Percentiles rank a stretch among this genome's conserved stretches.
Conservation (phyloP, 2,888 invertebrate genomes). For the Xiphydria camelus region DNA sequence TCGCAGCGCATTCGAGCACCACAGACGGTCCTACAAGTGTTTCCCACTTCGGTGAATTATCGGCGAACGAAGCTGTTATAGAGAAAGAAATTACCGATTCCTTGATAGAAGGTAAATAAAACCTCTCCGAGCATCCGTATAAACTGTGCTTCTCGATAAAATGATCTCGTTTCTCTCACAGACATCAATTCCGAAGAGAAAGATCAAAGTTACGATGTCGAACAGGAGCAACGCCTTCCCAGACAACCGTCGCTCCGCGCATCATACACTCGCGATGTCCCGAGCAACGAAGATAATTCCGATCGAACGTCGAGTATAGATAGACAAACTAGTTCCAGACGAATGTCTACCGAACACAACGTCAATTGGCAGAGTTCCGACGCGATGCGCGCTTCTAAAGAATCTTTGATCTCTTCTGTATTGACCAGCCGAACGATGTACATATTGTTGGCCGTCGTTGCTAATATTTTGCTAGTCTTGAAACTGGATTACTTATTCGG, state of each 20-base stretch:
- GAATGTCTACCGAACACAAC: too few species aligned
- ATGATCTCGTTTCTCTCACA: neutral
- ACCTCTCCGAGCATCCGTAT: too few species aligned
- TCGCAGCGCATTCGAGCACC: too few species aligned
- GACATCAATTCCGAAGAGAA: constrained; percentile 1
- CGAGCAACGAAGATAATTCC: too few species aligned
- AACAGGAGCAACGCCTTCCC: constrained; percentile 3
- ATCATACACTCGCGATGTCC: neutral
- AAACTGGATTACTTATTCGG: constrained; percentile 38
- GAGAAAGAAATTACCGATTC: constrained; percentile 2
- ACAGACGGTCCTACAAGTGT: too few species aligned
- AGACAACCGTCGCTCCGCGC: constrained; percentile 12
- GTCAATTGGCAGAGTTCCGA: too few species aligned
- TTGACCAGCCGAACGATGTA: constrained; percentile 31
- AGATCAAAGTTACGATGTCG: neutral
- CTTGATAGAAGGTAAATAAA: constrained; percentile 2
- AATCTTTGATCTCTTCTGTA: constrained; percentile 13
- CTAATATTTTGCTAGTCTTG: constrained; percentile 39
- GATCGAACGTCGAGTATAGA: too few species aligned
- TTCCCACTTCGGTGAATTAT: too few species aligned
- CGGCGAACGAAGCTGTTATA: neutral
- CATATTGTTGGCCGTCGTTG: constrained; percentile 37
- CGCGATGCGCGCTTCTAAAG: too few species aligned
- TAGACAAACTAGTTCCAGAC: too few species aligned
- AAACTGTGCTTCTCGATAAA: neutral